Evolutionary conservation across 2,113 vertebrate species (phyloP).

Genomic region (human): GRCh38 chr4:20906001-20906500

Average conservation of each 20-base stretch:
- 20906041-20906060: too few relatives aligned
- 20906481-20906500: neutral
- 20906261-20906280: neutral
- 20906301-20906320: neutral
- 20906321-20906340: neutral
- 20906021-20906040: too few relatives aligned
- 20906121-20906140: too few relatives aligned
- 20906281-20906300: neutral
- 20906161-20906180: neutral
- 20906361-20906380: neutral
- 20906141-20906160: too few relatives aligned
- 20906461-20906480: neutral
- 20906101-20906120: too few relatives aligned
- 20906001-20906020: too few relatives aligned
- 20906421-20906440: neutral
- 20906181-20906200: neutral
- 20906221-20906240: neutral
- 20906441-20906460: neutral
- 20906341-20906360: neutral
- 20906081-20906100: too few relatives aligned
- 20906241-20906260: neutral
- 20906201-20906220: neutral
- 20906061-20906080: too few relatives aligned
- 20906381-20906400: neutral
- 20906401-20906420: neutral